Conservation (phyloP, 2,888 invertebrate genomes). For the Latrodectus hesperus region DNA sequence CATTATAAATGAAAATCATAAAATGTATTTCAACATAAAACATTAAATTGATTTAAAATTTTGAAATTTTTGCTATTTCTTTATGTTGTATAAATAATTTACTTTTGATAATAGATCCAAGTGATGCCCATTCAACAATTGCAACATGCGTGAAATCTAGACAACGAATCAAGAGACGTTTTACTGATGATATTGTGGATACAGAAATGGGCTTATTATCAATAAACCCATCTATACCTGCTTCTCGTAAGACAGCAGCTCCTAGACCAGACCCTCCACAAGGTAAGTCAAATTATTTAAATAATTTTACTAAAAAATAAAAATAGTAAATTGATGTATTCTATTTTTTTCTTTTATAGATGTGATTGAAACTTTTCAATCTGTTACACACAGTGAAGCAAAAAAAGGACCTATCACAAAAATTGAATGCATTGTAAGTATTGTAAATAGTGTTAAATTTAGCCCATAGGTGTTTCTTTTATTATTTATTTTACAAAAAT, state of each 20-base stretch:
- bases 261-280: constrained; percentile 44
- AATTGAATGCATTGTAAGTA: constrained; percentile 62
- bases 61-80: neutral
- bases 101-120: constrained; percentile 7
- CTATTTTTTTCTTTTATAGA: constrained; percentile 38
- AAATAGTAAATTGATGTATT: neutral
- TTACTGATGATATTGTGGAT: constrained; percentile 65
- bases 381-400: constrained; percentile 49
- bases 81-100: neutral
- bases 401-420: constrained; percentile 48
- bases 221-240: constrained; percentile 35
- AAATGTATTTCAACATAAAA: neutral
- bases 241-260: constrained; percentile 9
- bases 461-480: too few species aligned
- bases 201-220: constrained; percentile 53
- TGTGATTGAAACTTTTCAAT: constrained; percentile 47
- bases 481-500: too few species aligned
- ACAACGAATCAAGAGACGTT: constrained; percentile 58
- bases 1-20: too few species aligned
- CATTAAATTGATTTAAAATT: neutral
- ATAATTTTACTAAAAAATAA: neutral
- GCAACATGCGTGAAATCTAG: constrained; percentile 66
- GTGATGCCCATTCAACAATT: constrained; percentile 53
- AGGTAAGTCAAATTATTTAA: constrained; percentile 22
- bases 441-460: neutral